Evolutionary conservation across 2,797 vertebrate species (phyloP), one percentile per base, ranked within the genome.

Genomic region (Characodon lateralis): DNA sequence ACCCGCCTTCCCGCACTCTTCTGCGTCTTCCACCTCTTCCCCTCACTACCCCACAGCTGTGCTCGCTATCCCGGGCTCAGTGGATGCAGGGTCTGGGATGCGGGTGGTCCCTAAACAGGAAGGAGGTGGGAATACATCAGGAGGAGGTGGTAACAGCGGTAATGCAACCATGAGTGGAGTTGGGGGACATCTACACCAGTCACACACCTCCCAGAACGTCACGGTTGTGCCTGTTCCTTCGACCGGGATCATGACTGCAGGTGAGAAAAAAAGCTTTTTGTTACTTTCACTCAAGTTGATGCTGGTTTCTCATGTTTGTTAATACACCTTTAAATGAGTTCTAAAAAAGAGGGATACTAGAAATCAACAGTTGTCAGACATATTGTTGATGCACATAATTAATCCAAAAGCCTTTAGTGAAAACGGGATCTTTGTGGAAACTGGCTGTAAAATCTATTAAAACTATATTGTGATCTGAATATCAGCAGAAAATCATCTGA

Each of bases 241-340:
- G 80, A 96, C 97, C 13, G 97, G 98, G 72, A 97, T 99, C 91
- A 98, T 99, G 98, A 97, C 97, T 56, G 96, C 98, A 90, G 97
- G 98, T 99, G 85, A 91, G 93, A 70, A 31, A 14, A 48, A 63
- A 4, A 9, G 13, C 26, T 0, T 12, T 20, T 51, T 51, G 6
- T 9, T 26, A 39, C 46, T 70, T 43, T n/a, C 1, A 12, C 24
- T 26, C 31, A 55, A 28, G 72, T 76, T 73, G 24, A 71, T 56
- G 61, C 59, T 41, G 41, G 0, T 14, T 8, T 12, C 26, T 28
- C 16, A 48, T 46, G 28, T 63, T 7, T 46, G 5, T 43, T 59
- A 1, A 16, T 8, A 8, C 18, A n/a, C 24, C 43, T 2, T 41
- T 61, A 7, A 1, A 28, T n/a, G 4, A 35, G 3, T 35, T 35